phyloP scores from a whole-genome alignment of 2,113 vertebrate genomes.

The Hippocampus comes region DNA sequence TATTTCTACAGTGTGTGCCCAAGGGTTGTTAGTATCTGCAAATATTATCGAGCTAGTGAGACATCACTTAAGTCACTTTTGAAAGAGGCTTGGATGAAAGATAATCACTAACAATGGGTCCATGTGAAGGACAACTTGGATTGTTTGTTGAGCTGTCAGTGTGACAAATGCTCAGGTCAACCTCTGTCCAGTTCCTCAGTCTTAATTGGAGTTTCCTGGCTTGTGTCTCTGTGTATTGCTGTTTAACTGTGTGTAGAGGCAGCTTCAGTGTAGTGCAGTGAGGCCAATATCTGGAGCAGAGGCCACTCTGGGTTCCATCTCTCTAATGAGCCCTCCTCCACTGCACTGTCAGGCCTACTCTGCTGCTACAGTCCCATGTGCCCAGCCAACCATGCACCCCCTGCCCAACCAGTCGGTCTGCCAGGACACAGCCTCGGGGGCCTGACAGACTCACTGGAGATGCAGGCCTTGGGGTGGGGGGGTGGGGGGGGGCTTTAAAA shows the following conservation, averaged over 20 bases:
- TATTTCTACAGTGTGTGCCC: conserved; percentile 20
- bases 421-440: conserved; percentile 44
- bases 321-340: conserved; percentile 53
- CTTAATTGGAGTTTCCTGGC: conserved; percentile 31
- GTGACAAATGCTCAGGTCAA: conserved; percentile 25
- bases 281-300: conserved; percentile 53
- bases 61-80: not conserved
- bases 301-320: conserved; percentile 43
- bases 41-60: not conserved
- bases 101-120: not conserved
- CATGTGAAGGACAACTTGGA: not conserved
- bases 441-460: conserved; percentile 53
- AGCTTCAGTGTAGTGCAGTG: conserved; percentile 43
- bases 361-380: conserved; percentile 38
- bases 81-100: conserved; percentile 1
- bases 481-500: conserved; percentile 47
- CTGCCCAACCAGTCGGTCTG: conserved; percentile 46
- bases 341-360: conserved; percentile 52
- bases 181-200: conserved; percentile 22
- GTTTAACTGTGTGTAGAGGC: conserved; percentile 13
- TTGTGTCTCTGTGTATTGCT: conserved; percentile 17
- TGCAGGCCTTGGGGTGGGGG: conserved; percentile 49
- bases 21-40: not conserved
- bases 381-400: conserved; percentile 54
- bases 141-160: conserved; percentile 7